These are phyloP conservation scores for Allolobophora icterica DNA, from an alignment of 2,888 invertebrate species.

Conservation along the genomic window DNA sequence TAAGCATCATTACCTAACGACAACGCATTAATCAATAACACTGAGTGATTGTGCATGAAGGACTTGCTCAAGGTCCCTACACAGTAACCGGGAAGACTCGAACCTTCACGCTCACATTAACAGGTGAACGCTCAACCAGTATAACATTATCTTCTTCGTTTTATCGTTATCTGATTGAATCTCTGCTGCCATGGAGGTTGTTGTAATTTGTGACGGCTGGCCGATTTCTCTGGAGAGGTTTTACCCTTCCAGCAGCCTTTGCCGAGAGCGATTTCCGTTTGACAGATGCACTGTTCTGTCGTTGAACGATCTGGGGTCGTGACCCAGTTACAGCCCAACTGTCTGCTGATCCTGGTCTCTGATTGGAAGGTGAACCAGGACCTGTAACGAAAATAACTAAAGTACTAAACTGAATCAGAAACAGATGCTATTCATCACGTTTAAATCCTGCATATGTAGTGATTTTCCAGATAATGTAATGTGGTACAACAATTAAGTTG, in stretches of 20 bases:
- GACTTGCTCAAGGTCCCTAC: background rate
- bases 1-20: background rate
- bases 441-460: background rate
- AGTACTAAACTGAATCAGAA: background rate
- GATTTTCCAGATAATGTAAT: background rate
- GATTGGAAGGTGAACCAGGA: background rate
- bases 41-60: background rate
- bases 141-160: background rate
- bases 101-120: background rate
- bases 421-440: background rate
- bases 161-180: background rate
- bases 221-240: background rate
- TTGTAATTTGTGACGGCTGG: conserved; percentile 19
- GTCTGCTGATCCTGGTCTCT: background rate
- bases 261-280: background rate
- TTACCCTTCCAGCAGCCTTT: background rate
- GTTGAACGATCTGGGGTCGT: background rate
- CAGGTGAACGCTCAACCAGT: no score
- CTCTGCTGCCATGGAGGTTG: background rate
- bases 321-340: conserved; percentile 7
- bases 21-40: background rate
- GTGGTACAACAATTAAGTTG: no score
- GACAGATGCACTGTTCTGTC: background rate
- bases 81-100: background rate
- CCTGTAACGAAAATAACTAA: background rate